These are phyloP conservation scores for Girardinus metallicus DNA, from an alignment of 2,797 vertebrate genomes.

Conservation along the genomic window DNA sequence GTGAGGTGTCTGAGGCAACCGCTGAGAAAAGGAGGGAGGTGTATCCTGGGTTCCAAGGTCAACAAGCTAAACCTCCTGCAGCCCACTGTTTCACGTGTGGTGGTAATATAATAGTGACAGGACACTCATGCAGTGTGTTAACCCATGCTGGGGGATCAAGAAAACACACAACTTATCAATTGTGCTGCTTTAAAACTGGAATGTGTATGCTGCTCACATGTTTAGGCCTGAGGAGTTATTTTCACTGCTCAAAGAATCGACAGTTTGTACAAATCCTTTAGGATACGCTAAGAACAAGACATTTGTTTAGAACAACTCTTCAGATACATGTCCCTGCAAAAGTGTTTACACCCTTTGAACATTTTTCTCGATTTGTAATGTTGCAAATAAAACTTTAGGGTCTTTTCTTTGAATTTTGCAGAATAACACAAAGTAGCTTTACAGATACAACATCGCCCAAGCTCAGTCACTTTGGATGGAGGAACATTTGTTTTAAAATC, in stretches of 20 bases:
- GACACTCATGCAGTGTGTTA: slow-evolving; percentile 35
- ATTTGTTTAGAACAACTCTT: neutral
- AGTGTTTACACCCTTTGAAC: neutral
- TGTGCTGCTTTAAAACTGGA: slow-evolving; percentile 13
- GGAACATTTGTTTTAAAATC: neutral
- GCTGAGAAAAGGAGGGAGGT: slow-evolving; percentile 34
- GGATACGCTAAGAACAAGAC: neutral
- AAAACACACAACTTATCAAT: slow-evolving; percentile 49
- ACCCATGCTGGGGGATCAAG: slow-evolving; percentile 17
- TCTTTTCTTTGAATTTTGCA: neutral
- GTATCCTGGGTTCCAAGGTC: slow-evolving; percentile 43
- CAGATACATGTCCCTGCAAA: neutral
- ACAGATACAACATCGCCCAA: neutral
- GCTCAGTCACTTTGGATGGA: neutral
- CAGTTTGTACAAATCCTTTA: slow-evolving; percentile 15
- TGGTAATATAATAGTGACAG: slow-evolving; percentile 37
- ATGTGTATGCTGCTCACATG: slow-evolving; percentile 9
- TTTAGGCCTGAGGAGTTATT: slow-evolving; percentile 3
- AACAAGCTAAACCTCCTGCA: slow-evolving; percentile 36
- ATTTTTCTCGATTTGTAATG: neutral
- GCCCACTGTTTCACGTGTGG: slow-evolving; percentile 21
- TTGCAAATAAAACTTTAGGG: neutral
- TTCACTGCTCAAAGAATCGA: slow-evolving; percentile 4
- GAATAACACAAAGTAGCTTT: neutral
- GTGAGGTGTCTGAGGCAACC: slow-evolving; percentile 50